Conservation (phyloP, 2,113 vertebrate genomes). For the Indicator indicator region DNA sequence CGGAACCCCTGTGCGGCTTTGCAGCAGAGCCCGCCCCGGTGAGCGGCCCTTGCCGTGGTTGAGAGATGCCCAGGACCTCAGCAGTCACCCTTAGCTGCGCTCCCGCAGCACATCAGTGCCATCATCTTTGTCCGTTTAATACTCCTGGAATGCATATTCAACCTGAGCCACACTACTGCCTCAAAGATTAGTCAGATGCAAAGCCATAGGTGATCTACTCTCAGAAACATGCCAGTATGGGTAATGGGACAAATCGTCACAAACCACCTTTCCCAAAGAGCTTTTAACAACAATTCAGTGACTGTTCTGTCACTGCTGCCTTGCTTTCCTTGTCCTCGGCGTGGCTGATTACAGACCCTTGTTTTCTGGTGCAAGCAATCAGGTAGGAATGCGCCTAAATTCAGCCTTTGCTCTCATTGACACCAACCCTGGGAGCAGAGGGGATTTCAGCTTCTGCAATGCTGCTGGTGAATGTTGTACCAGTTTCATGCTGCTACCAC, state of each 20-base stretch:
- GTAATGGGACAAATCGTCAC: background rate
- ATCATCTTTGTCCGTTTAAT: background rate
- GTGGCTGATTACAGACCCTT: too few relatives aligned
- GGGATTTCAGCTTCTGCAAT: background rate
- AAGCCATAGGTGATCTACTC: background rate
- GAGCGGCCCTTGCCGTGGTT: background rate
- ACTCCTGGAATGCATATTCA: background rate
- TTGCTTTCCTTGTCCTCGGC: background rate
- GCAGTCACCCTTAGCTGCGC: rapidly evolving
- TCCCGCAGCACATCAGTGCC: background rate
- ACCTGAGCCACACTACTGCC: background rate
- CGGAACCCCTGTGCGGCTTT: background rate
- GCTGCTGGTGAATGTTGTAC: background rate
- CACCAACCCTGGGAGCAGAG: background rate
- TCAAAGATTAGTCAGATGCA: background rate
- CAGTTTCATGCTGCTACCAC: background rate
- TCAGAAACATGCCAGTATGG: background rate
- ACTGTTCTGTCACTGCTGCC: background rate
- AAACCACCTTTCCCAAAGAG: background rate
- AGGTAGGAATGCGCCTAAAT: background rate
- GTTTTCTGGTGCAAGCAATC: background rate
- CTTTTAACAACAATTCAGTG: background rate
- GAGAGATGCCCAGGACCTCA: background rate
- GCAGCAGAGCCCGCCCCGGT: background rate
- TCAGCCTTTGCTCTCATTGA: background rate